Conservation (phyloP, 2,797 vertebrate species). For the Otus scops region DNA sequence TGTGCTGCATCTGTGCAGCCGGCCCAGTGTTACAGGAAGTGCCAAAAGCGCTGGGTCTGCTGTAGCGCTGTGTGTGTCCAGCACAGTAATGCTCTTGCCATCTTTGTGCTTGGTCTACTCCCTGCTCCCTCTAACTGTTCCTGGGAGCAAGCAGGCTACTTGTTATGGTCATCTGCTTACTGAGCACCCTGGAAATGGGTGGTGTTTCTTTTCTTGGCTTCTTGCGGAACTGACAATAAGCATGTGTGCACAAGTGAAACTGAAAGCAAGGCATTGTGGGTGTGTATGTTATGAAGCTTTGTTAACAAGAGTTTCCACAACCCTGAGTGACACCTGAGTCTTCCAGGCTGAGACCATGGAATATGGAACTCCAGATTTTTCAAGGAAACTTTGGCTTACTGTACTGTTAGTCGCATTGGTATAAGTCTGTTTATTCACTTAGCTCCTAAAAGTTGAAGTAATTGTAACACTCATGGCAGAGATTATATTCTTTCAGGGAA, state of each 20-base stretch:
- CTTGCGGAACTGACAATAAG: background rate
- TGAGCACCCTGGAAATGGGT: background rate
- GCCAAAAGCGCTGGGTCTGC: background rate
- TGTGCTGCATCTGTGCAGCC: background rate
- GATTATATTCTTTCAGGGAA: background rate
- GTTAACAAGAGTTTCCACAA: background rate
- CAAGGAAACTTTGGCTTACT: background rate
- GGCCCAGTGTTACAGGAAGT: background rate
- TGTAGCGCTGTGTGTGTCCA: rapidly evolving
- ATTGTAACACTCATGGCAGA: background rate
- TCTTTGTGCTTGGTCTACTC: background rate
- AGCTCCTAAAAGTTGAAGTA: background rate
- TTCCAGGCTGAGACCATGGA: rapidly evolving
- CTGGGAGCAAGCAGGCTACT: background rate
- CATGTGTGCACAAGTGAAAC: background rate
- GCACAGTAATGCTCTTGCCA: background rate
- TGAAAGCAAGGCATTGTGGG: background rate
- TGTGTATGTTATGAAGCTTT: background rate
- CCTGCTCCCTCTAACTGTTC: background rate
- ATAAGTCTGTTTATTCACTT: background rate
- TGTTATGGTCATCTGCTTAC: background rate
- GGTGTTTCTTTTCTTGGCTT: background rate
- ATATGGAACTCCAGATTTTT: background rate
- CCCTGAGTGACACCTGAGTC: background rate
- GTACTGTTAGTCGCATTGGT: background rate